Evolutionary conservation across 2,113 vertebrate species (phyloP).

Genomic region (Phylloscopus trochilus): DNA sequence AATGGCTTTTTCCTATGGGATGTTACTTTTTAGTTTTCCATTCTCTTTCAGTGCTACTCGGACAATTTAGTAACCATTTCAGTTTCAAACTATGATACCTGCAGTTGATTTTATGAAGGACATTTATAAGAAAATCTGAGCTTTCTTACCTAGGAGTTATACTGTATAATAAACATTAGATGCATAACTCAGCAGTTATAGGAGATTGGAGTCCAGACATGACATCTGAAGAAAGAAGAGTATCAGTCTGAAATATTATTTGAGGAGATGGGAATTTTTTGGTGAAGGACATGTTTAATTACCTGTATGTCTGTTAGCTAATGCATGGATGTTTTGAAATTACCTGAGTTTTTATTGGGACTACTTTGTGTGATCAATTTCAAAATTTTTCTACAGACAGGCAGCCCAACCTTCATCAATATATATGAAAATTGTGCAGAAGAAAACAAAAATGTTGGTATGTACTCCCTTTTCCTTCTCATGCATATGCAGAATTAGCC

Average conservation of each 20-base stretch:
- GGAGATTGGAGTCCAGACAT: not conserved
- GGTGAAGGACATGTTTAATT: not conserved
- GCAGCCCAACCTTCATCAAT: conserved; percentile 67
- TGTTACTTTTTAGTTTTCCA: not conserved
- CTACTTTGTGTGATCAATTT: not conserved
- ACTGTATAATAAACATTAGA: not conserved
- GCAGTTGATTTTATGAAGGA: not conserved
- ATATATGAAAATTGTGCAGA: conserved; percentile 87
- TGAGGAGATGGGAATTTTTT: not conserved
- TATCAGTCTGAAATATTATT: not conserved
- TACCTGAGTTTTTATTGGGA: not conserved
- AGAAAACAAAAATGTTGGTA: conserved; percentile 64
- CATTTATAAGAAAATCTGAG: not conserved
- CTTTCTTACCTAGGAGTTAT: not conserved
- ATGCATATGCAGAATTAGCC: not conserved
- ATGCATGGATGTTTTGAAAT: not conserved
- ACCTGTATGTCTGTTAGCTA: not conserved
- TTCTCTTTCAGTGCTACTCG: not conserved
- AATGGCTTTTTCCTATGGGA: not conserved
- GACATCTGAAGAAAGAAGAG: not conserved
- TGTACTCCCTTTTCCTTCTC: not conserved
- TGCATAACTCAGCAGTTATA: not conserved
- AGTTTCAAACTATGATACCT: not conserved
- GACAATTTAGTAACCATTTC: not conserved
- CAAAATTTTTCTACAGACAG: conserved; percentile 70